Base-by-base conservation (phyloP, 2,797 vertebrate genomes). In the Chaenodraco wilsoni region DNA sequence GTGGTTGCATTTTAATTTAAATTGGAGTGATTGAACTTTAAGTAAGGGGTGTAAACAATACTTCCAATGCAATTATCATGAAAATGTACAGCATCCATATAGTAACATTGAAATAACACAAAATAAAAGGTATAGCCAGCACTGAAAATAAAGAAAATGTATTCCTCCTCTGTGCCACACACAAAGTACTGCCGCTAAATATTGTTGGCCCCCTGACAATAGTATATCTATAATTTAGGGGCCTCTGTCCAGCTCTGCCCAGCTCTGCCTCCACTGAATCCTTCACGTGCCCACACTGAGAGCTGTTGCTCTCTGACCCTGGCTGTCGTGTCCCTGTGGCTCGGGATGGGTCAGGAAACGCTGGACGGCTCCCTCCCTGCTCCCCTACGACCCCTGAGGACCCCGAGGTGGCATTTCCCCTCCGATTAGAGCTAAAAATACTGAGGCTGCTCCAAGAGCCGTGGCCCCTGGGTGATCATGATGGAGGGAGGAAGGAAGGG, bases 371-470 rank as follows among this genome's bases (percentile, higher is more conserved):
- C 74, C 77, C 54, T 78, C 50, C 17, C 59, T 23, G 65, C 76
- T 79, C 80, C 64, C 50, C 23, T 44, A 5, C 21, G 75, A 87
- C 86, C 88, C 75, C 65, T 62, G 19, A 85, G 79, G 83, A 81
- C 86, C 84, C 57, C 0, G 16, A 90, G 85, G 90, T 92, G 87
- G 80, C 84, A 86, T 75, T 89, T 89, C 85, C 85, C 73, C 65
- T 75, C 76, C 58, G 56, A 83, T 83, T 80, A 82, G 61, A 70
- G 81, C 78, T 86, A 88, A 86, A 91, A 89, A 89, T 86, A 89
- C 59, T 4, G 33, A 7, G 15, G 4, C 33, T 51, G 62, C 55
- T 69, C 66, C 6, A 9, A 33, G 23, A 72, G 62, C 49, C 1
- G 2, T 2, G 45, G 78, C 78, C 87, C 76, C 84, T 72, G 71